Evolutionary conservation across 2,888 invertebrate species (phyloP), one percentile per base, ranked within the genome.

Genomic region (Agonopterix heracliana): DNA sequence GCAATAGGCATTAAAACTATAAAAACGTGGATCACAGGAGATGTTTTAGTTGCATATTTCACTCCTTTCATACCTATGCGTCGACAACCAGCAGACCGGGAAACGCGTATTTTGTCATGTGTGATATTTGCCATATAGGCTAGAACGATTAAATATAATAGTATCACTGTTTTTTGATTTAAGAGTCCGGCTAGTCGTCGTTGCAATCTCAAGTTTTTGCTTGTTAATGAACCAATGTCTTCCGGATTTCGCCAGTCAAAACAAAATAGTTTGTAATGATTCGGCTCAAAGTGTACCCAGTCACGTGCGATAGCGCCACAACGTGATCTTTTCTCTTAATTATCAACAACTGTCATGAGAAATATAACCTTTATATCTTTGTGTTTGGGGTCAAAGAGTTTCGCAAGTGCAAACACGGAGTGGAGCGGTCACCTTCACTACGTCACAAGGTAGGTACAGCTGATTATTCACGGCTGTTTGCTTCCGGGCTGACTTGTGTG

Each of bases 341-440:
- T 26, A 26, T 26, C 41, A 11, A 12, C 41, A 11, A 12, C 41
- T 13, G 13, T 12, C 41, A 38, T 11, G 11, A 10, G 38, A 11
- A 11, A 11, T 38, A 38, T 11, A 10, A 38, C 13, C 17, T 45
- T 45, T 45, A n/a, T 34, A 14, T 26, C 41, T 41, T 34, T 34
- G 46, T 41, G 11, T 11, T 9, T 12, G 41, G 45, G 45, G 45
- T 45, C 45, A 35, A 8, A 36, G 35, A 10, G 9, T 17, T 46
- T 46, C 40, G 41, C 40, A 40, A 26, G 34, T 41, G 35, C 17
- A 36, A 13, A 8, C 41, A 51, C 49, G 54, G 47, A 49, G 43
- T n/a, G 38, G 17, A 50, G 41, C 55, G 59, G 55, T 59, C 57
- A 59, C 59, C 57, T 59, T 57, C 44, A 46, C 14, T 40, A 49